Evolutionary conservation across 92 coral and sea anemone genomes (phyloP).

Genomic region (Epizoanthus illoricatus): DNA sequence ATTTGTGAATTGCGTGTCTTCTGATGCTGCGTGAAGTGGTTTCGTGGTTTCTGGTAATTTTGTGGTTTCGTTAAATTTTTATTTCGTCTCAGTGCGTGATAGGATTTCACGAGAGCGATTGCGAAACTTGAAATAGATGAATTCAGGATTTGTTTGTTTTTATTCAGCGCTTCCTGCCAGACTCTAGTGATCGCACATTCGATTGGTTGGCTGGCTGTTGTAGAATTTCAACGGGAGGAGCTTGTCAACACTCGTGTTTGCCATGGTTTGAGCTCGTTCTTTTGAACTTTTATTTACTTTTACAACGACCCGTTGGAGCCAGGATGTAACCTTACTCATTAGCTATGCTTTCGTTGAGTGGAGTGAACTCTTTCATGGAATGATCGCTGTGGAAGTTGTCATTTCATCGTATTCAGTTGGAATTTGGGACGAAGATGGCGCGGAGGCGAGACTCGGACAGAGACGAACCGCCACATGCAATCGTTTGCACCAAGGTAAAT

Average conservation of each 20-base stretch:
- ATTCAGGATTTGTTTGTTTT: slow-evolving; percentile 36
- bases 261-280: slow-evolving; percentile 30
- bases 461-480: slow-evolving; percentile 65
- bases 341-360: slow-evolving; percentile 45
- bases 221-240: slow-evolving; percentile 20
- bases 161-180: slow-evolving; percentile 32
- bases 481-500: slow-evolving; percentile 61
- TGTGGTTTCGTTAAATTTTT: not conserved
- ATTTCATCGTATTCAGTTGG: slow-evolving; percentile 1
- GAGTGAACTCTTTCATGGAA: slow-evolving; percentile 17
- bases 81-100: slow-evolving; percentile 31
- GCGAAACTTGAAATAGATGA: slow-evolving; percentile 41
- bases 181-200: slow-evolving; percentile 26
- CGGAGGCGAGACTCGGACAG: slow-evolving; percentile 46
- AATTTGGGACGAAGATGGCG: slow-evolving; percentile 34
- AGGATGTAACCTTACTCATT: slow-evolving; percentile 57
- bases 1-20: not conserved
- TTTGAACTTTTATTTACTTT: slow-evolving; percentile 48
- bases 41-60: slow-evolving; percentile 8
- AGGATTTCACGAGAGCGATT: slow-evolving; percentile 23
- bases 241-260: slow-evolving; percentile 28
- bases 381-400: slow-evolving; percentile 23
- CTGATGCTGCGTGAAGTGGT: not conserved
- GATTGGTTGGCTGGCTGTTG: slow-evolving; percentile 17
- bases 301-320: slow-evolving; percentile 46